A percentile compares a stretch with the other conserved stretches of the same genome.
Evolutionary conservation across 2,113 vertebrate species (phyloP).

Genomic region (Anser cygnoides): DNA sequence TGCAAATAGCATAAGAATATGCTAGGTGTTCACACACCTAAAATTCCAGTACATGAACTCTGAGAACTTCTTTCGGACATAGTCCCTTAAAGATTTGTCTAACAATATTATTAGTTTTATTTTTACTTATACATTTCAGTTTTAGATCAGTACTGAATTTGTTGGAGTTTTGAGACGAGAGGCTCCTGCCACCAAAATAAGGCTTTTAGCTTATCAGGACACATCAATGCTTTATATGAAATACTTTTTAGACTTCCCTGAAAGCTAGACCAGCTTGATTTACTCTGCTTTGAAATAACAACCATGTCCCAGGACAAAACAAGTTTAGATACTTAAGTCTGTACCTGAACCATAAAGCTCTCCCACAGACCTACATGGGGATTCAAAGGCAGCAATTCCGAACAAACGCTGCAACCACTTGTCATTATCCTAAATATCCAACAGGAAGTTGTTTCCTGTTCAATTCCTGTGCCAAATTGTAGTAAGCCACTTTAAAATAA

Average conservation of each 20-base stretch:
- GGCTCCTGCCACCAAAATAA: neutral
- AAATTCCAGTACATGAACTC: neutral
- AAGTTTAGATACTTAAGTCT: neutral
- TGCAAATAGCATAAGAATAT: neutral
- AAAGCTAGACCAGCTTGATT: neutral
- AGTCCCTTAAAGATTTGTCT: neutral
- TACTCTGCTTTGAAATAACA: neutral
- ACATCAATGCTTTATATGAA: neutral
- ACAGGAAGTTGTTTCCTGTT: neutral
- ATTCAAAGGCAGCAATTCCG: neutral
- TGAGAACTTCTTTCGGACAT: neutral
- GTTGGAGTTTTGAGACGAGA: neutral
- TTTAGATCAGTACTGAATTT: neutral
- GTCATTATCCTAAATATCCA: neutral
- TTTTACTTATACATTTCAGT: neutral
- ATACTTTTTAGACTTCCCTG: neutral
- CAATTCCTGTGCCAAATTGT: neutral
- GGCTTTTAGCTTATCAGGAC: neutral
- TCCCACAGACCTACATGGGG: neutral
- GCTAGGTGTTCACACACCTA: neutral
- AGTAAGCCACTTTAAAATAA: neutral
- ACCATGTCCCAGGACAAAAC: neutral
- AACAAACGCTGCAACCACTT: neutral
- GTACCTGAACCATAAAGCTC: neutral
- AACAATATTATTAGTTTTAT: neutral